Percentiles rank a stretch among this genome's conserved stretches.
phyloP scores from a whole-genome alignment of 2,113 vertebrate species.

The Thoracochromis brauschi region DNA sequence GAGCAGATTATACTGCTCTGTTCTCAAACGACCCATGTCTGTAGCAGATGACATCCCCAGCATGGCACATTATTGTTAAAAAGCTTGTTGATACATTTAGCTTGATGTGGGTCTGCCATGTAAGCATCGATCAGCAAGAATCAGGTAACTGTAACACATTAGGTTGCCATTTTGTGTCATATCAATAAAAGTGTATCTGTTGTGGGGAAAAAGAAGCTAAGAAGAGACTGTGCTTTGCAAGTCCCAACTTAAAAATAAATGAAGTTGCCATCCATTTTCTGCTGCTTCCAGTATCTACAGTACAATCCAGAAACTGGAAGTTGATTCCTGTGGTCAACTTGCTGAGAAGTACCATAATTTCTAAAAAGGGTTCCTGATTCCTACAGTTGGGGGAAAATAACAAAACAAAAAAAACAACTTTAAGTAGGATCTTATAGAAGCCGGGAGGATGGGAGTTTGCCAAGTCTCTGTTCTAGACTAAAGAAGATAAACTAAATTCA shows the following conservation, averaged over 20 bases:
- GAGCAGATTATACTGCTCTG: neutral
- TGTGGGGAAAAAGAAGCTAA: fast-evolving
- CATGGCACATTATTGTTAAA: neutral
- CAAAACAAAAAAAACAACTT: neutral
- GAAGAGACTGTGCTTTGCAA: neutral
- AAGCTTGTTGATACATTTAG: neutral
- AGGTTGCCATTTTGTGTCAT: neutral
- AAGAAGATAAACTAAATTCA: neutral
- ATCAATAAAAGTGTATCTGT: neutral
- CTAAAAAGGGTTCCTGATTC: neutral
- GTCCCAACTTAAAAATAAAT: neutral
- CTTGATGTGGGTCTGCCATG: neutral
- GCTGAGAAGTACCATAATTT: neutral
- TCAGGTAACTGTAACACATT: neutral
- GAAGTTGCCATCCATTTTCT: neutral
- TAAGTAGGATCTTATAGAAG: neutral
- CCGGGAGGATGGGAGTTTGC: neutral
- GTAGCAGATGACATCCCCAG: neutral
- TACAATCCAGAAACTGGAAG: neutral
- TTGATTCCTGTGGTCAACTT: neutral
- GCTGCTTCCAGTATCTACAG: neutral
- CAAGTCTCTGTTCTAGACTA: neutral
- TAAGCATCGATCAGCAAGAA: neutral
- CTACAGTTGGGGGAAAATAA: neutral
- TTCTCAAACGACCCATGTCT: neutral